These are phyloP conservation scores for Pteropus alecto DNA, from an alignment of 2,113 vertebrate species.

Conservation along the genomic window DNA sequence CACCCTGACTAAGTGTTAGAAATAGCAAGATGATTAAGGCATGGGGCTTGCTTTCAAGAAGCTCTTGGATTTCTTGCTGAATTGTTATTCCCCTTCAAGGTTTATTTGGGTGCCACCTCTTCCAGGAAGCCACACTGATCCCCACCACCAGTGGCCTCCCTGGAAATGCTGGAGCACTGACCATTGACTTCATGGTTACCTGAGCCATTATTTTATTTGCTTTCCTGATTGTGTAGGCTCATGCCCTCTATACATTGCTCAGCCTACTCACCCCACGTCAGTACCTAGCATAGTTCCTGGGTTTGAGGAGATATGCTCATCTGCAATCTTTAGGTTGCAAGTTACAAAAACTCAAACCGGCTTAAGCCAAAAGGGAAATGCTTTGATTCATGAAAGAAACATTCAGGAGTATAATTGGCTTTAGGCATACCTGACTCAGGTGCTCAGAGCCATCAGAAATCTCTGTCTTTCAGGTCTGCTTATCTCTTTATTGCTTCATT, in stretches of 20 bases:
- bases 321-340: neutral
- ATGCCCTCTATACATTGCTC: neutral
- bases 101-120: neutral
- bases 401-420: neutral
- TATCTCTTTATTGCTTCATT: neutral
- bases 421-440: neutral
- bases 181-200: neutral
- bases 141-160: neutral
- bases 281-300: neutral
- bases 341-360: slow-evolving; percentile 17
- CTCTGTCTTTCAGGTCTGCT: neutral
- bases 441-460: neutral
- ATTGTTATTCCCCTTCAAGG: neutral
- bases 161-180: neutral
- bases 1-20: slow-evolving; percentile 48
- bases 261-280: neutral
- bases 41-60: slow-evolving; percentile 57
- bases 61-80: neutral
- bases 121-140: neutral
- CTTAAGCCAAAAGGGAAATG: slow-evolving; percentile 7
- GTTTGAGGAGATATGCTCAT: neutral
- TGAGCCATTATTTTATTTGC: neutral
- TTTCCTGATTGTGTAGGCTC: neutral
- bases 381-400: slow-evolving; percentile 28
- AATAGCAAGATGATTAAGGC: slow-evolving; percentile 67